A percentile compares a stretch with the other conserved stretches of the same genome.
phyloP scores from a whole-genome alignment of 1,140 invertebrate genomes.

The Philotrypesis tridentata region DNA sequence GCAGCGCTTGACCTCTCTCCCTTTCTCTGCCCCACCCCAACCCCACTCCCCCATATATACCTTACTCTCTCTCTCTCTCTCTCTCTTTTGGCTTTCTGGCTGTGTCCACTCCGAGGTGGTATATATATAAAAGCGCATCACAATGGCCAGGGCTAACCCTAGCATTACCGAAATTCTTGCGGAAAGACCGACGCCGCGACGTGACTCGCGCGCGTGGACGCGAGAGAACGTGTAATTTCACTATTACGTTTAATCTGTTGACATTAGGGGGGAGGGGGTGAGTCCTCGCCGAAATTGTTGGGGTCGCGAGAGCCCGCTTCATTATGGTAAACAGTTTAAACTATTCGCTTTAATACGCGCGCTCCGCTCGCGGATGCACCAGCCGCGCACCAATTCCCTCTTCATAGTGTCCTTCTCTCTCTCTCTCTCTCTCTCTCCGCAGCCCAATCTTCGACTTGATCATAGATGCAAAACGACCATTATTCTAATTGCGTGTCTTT shows the following conservation, averaged over 20 bases:
- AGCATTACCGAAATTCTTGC: slow-evolving; percentile 58
- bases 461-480: too few relatives aligned
- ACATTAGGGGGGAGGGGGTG: slow-evolving; percentile 65
- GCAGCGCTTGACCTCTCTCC: slow-evolving; percentile 50
- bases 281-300: slow-evolving; percentile 63
- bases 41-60: too few relatives aligned
- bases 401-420: too few relatives aligned
- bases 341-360: slow-evolving; percentile 53
- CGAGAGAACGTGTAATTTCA: slow-evolving; percentile 70
- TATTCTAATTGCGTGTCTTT: slow-evolving; percentile 53
- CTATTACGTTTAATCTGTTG: slow-evolving; percentile 73
- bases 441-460: too few relatives aligned
- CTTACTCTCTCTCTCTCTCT: too few relatives aligned
- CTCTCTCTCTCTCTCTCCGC: too few relatives aligned
- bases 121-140: slow-evolving; percentile 9
- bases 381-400: too few relatives aligned
- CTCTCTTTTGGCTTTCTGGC: neutral
- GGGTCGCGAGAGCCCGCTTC: slow-evolving; percentile 51
- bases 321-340: slow-evolving; percentile 71
- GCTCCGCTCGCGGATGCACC: too few relatives aligned
- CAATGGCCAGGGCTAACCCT: slow-evolving; percentile 53
- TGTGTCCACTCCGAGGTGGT: neutral
- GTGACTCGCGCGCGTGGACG: slow-evolving; percentile 27
- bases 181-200: slow-evolving; percentile 43
- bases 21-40: too few relatives aligned